A percentile compares a stretch with the other conserved stretches of the same genome.
Conservation (phyloP, 2,797 vertebrate species). For the Hydrocynus forskahlii region DNA sequence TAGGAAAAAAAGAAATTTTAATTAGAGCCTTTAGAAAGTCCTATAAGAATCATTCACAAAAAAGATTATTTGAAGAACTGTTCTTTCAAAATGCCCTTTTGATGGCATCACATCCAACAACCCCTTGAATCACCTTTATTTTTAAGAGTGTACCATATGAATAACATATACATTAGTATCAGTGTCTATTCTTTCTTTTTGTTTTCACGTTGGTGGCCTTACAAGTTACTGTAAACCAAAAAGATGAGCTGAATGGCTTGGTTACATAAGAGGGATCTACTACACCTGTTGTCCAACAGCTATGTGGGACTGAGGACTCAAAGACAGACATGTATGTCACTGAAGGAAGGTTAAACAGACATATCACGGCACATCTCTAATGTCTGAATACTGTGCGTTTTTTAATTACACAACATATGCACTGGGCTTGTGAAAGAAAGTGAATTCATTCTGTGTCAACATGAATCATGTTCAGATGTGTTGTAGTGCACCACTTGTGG, state of each 20-base stretch:
- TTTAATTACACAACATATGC: constrained; percentile 1
- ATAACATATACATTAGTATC: not conserved
- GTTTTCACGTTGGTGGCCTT: not conserved
- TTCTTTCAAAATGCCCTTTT: not conserved
- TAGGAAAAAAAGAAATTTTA: too few relatives aligned
- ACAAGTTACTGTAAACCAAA: not conserved
- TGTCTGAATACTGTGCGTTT: constrained; percentile 19
- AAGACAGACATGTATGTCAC: constrained; percentile 5
- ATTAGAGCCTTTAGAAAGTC: too few relatives aligned
- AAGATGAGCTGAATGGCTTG: not conserved
- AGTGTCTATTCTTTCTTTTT: not conserved
- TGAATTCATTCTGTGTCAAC: not conserved
- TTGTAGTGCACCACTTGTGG: not conserved
- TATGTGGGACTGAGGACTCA: constrained; percentile 23
- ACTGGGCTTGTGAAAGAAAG: not conserved
- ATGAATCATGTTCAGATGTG: not conserved
- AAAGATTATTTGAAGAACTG: not conserved
- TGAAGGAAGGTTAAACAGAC: not conserved
- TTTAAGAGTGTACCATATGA: not conserved
- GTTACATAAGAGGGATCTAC: constrained; percentile 29
- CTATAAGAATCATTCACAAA: too few relatives aligned
- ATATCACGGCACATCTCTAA: not conserved
- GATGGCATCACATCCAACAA: not conserved
- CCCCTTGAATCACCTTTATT: not conserved
- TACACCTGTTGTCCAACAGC: constrained; percentile 45